Conservation (phyloP, 2,888 invertebrate genomes). For the Folsomia manolachei region DNA sequence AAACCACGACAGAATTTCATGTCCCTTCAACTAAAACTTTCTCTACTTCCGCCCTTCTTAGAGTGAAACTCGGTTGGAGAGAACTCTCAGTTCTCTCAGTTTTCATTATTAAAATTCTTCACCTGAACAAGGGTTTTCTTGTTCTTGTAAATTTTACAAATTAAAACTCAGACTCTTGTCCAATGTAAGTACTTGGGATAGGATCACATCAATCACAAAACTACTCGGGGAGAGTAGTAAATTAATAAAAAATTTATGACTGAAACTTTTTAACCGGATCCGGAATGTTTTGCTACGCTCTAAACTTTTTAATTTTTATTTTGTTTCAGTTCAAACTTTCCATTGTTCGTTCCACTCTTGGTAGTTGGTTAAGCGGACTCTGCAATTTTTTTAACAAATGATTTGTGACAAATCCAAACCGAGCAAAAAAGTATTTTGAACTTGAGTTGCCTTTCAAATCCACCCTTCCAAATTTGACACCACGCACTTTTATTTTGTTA, state of each 20-base stretch:
- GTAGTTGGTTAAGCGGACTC: no score
- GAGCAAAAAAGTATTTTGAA: no score
- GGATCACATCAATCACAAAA: no score
- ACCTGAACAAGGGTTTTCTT: not conserved
- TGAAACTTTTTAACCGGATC: no score
- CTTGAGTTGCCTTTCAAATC: not conserved
- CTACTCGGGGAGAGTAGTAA: not conserved
- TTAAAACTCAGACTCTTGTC: not conserved
- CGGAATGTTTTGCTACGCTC: no score
- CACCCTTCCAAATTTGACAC: not conserved
- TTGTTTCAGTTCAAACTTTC: not conserved
- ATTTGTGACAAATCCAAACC: not conserved
- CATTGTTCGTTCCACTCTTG: not conserved
- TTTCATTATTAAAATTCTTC: not conserved
- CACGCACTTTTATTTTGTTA: no score
- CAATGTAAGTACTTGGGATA: not conserved
- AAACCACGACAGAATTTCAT: not conserved
- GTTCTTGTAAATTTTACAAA: not conserved
- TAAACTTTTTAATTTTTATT: not conserved
- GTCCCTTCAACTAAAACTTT: not conserved
- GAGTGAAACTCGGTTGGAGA: no score
- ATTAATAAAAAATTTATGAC: not conserved
- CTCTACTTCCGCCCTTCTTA: no score
- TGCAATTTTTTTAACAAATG: not conserved
- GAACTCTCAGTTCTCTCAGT: not conserved